Evolutionary conservation across 2,888 invertebrate genomes (phyloP).

Genomic region (Anarsia innoxiella): DNA sequence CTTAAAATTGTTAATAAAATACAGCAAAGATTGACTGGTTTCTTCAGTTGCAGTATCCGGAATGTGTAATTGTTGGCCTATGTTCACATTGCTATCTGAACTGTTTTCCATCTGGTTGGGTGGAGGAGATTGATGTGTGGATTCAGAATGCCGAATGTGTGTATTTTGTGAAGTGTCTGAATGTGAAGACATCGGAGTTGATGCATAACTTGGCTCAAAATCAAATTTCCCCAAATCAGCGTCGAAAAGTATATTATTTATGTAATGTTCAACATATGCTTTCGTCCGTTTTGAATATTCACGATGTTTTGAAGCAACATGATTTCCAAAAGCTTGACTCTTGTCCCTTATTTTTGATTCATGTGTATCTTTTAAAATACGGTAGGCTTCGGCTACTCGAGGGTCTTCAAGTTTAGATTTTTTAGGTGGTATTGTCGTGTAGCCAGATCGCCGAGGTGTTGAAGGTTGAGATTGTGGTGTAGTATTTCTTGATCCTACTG

Average conservation of each 20-base stretch:
- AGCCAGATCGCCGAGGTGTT: no score
- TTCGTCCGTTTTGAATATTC: conserved; percentile 14
- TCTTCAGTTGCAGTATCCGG: conserved; percentile 17
- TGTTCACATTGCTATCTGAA: no score
- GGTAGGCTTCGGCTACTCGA: no score
- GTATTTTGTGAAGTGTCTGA: conserved; percentile 15
- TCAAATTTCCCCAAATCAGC: conserved; percentile 18
- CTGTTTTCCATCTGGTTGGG: no score
- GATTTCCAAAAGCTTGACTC: conserved; percentile 23
- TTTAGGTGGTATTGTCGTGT: no score
- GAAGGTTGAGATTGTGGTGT: conserved; percentile 9
- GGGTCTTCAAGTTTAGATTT: no score
- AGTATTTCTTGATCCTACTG: conserved; percentile 17
- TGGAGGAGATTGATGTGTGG: no score
- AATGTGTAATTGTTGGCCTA: no score
- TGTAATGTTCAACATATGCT: conserved; percentile 19
- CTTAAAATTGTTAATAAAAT: conserved; percentile 14
- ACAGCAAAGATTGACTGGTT: conserved; percentile 18
- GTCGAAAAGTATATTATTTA: conserved; percentile 19
- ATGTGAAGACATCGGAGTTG: conserved; percentile 13
- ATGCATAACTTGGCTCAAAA: conserved; percentile 17
- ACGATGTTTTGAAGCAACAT: conserved; percentile 17
- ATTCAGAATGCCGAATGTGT: no score
- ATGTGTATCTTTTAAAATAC: no score
- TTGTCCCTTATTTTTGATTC: no score